A percentile compares a stretch with the other conserved stretches of the same genome.
Conservation (phyloP, 2,797 vertebrate species). For the Columba guinea region DNA sequence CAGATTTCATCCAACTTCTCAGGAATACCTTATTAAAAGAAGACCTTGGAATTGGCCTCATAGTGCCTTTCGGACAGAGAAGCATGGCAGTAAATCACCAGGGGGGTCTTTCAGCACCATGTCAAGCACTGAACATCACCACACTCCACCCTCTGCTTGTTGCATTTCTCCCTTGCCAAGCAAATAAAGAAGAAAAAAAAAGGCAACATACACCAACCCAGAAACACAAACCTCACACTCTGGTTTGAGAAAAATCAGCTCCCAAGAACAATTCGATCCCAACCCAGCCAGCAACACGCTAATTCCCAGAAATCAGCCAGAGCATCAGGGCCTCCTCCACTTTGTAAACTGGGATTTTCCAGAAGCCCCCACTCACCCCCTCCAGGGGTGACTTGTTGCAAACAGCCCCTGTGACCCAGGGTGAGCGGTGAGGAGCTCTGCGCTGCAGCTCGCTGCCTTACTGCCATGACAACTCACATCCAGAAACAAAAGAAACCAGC, state of each 20-base stretch:
- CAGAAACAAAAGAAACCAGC: constrained; percentile 42
- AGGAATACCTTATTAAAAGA: neutral
- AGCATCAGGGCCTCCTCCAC: neutral
- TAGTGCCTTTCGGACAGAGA: fast-evolving
- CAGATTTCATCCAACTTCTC: neutral
- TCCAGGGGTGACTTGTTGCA: neutral
- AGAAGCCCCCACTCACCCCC: neutral
- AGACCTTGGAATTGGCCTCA: neutral
- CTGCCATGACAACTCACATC: constrained; percentile 28
- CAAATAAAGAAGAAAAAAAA: neutral
- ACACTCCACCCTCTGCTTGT: neutral
- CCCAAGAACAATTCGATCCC: neutral
- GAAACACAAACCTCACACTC: neutral
- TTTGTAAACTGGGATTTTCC: neutral
- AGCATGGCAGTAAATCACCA: fast-evolving
- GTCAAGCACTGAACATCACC: neutral
- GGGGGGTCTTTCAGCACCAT: neutral
- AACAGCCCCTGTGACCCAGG: fast-evolving
- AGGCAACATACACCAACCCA: neutral
- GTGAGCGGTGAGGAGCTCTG: neutral
- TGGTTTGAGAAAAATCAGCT: neutral
- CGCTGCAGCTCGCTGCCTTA: neutral
- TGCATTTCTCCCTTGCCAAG: neutral
- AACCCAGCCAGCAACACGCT: neutral
- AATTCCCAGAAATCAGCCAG: neutral